Evolutionary conservation across 2,113 vertebrate species (phyloP).

Genomic region (Hippocampus barbouri): DNA sequence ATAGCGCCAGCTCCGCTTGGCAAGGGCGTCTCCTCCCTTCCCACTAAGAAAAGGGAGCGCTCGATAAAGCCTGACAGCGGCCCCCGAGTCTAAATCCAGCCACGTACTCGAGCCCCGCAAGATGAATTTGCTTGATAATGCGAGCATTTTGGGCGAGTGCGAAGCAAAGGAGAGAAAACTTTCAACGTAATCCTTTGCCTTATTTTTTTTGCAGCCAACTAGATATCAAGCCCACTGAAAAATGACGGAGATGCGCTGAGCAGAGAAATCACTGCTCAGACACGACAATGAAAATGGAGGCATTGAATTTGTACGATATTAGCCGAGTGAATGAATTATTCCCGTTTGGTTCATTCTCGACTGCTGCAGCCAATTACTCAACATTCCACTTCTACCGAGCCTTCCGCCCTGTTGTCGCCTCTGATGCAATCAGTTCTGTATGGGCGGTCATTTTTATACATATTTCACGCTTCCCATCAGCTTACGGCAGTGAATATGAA

Average conservation of each 20-base stretch:
- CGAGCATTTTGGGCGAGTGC: conserved; percentile 50
- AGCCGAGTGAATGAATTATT: neutral
- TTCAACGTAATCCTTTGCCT: conserved; percentile 3
- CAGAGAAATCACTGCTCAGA: neutral
- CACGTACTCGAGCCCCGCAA: conserved; percentile 35
- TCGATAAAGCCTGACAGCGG: conserved; percentile 51
- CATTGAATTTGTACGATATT: neutral
- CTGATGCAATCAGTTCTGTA: neutral
- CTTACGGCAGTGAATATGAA: neutral
- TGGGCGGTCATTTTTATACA: neutral
- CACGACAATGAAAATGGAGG: neutral
- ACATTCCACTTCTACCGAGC: neutral
- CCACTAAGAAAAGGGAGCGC: conserved; percentile 29
- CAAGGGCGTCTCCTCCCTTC: conserved; percentile 38
- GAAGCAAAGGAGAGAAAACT: conserved; percentile 18
- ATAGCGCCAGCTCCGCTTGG: conserved; percentile 40
- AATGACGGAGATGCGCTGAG: neutral
- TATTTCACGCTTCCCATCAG: conserved; percentile 6
- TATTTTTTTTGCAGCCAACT: neutral
- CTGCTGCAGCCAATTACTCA: conserved; percentile 3
- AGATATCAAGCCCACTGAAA: neutral
- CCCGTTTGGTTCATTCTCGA: neutral
- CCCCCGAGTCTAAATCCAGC: conserved; percentile 46
- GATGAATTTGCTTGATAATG: conserved; percentile 58
- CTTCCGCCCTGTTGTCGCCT: neutral